Evolutionary conservation across 1,140 invertebrate species (phyloP).

Genomic region (Diorhabda carinulata): DNA sequence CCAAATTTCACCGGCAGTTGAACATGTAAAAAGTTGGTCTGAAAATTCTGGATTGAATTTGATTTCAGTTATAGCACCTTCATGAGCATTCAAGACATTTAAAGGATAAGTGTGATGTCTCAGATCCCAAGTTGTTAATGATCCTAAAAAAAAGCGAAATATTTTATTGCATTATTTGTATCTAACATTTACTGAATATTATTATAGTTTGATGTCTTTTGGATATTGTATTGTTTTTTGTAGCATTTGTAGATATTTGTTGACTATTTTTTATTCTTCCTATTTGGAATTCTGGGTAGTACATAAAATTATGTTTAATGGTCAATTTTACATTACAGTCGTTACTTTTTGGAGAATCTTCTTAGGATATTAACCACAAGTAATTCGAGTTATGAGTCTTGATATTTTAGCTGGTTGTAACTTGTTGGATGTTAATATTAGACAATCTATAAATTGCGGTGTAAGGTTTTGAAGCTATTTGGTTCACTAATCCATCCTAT

Average conservation of each 20-base stretch:
- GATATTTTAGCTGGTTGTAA: no score
- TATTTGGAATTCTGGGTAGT: no score
- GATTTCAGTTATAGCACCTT: slow-evolving; percentile 72
- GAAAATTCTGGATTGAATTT: slow-evolving; percentile 79
- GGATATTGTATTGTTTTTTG: neutral
- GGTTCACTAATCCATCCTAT: no score
- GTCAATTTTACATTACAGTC: no score
- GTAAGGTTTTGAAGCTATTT: no score
- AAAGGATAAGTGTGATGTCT: slow-evolving; percentile 75
- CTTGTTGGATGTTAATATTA: no score
- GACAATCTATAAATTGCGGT: no score
- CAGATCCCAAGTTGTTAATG: slow-evolving; percentile 85
- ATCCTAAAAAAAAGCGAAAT: slow-evolving; percentile 44
- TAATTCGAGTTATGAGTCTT: no score
- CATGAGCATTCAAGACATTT: slow-evolving; percentile 74
- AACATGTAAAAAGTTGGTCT: slow-evolving; percentile 77
- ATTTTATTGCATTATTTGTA: neutral
- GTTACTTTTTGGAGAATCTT: no score
- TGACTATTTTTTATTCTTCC: no score
- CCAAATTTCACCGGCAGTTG: slow-evolving; percentile 76
- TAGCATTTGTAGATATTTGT: neutral
- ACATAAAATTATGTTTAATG: no score
- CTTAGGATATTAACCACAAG: no score
- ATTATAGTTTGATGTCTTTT: neutral
- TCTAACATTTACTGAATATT: neutral